These are phyloP conservation scores for Beaufortia kweichowensis DNA, from an alignment of 2,113 vertebrate genomes.

Conservation along the genomic window DNA sequence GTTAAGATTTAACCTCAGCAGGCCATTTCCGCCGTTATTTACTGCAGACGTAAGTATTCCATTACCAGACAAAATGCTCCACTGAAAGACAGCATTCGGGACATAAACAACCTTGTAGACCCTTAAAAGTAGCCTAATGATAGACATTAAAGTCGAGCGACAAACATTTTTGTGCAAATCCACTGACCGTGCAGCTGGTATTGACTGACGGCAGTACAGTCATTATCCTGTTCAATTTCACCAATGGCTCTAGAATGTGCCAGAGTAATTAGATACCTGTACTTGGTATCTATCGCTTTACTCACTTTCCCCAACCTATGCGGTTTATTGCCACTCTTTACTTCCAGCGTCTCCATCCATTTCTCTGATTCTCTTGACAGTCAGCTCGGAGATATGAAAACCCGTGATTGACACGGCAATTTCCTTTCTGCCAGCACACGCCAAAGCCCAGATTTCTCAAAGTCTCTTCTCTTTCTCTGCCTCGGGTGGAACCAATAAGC, in stretches of 20 bases:
- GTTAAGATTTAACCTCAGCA: neutral
- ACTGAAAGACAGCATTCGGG: slow-evolving; percentile 13
- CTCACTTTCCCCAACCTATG: slow-evolving; percentile 47
- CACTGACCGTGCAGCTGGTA: slow-evolving; percentile 21
- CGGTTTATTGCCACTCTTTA: slow-evolving; percentile 49
- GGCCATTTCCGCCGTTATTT: neutral
- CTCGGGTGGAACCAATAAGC: slow-evolving; percentile 58
- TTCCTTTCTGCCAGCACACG: slow-evolving; percentile 60
- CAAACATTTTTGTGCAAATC: slow-evolving; percentile 18
- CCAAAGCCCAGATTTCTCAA: slow-evolving; percentile 59
- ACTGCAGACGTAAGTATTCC: no score
- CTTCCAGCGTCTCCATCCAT: slow-evolving; percentile 42
- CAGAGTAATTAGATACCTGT: slow-evolving; percentile 55
- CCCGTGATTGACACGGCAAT: slow-evolving; percentile 67
- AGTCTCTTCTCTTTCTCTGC: slow-evolving; percentile 52
- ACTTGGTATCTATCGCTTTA: slow-evolving; percentile 51
- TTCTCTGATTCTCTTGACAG: slow-evolving; percentile 56
- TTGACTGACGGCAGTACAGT: slow-evolving; percentile 57
- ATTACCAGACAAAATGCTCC: neutral
- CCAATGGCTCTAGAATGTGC: slow-evolving; percentile 41
- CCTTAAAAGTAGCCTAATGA: slow-evolving; percentile 43
- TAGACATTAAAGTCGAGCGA: slow-evolving; percentile 1
- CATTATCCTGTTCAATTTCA: slow-evolving; percentile 51
- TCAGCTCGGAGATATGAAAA: slow-evolving; percentile 62
- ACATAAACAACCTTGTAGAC: slow-evolving; percentile 38